phyloP scores from a whole-genome alignment of 2,888 invertebrate genomes.

The Synanthedon formicaeformis region DNA sequence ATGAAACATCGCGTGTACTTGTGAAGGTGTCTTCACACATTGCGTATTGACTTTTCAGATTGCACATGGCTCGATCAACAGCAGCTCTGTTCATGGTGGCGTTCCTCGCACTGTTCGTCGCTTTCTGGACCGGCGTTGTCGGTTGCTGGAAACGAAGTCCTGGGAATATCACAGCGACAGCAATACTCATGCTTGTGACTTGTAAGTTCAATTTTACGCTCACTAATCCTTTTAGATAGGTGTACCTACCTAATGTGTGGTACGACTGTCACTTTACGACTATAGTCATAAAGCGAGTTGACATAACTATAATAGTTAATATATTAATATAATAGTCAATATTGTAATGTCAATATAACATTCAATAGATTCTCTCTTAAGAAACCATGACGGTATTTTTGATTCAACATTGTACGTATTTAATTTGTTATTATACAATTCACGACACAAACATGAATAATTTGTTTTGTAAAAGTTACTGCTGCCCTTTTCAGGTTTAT shows the following conservation, averaged over 20 bases:
- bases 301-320: too few species aligned
- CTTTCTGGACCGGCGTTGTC: constrained; percentile 95
- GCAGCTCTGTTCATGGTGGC: constrained; percentile 94
- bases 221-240: too few species aligned
- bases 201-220: constrained; percentile 71
- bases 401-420: too few species aligned
- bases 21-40: neutral
- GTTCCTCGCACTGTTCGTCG: constrained; percentile 90
- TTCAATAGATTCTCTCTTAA: too few species aligned
- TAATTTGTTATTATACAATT: too few species aligned
- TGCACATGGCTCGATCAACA: constrained; percentile 90
- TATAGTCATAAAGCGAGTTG: too few species aligned
- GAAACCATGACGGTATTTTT: too few species aligned
- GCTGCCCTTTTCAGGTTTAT: constrained; percentile 73
- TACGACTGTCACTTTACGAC: too few species aligned
- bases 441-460: too few species aligned
- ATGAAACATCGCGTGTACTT: constrained; percentile 3
- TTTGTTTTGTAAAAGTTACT: neutral
- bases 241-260: too few species aligned
- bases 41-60: constrained; percentile 46
- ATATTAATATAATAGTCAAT: too few species aligned
- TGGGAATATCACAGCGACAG: constrained; percentile 93
- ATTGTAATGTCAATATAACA: too few species aligned
- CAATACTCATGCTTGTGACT: constrained; percentile 88
- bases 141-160: constrained; percentile 97